Conservation (phyloP, 53 echinoderm and acorn worm species). For the Echinometra lucunter region DNA sequence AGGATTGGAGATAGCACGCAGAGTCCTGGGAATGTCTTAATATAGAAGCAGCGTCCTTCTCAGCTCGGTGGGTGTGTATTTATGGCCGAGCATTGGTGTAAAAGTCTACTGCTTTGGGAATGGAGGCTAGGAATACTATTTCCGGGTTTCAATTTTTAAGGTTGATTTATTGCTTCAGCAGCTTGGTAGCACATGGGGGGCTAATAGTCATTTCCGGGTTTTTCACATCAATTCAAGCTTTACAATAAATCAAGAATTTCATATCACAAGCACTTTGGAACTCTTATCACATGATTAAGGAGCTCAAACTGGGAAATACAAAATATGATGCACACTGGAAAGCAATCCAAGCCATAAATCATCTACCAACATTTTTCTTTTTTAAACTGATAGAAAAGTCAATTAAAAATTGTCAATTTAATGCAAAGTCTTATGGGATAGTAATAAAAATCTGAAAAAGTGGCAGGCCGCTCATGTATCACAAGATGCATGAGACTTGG, state of each 20-base stretch:
- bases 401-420: too few relatives aligned
- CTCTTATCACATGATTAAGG: too few relatives aligned
- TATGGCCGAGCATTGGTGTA: neutral
- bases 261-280: neutral
- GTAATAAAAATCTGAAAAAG: too few relatives aligned
- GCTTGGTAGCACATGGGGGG: neutral
- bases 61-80: neutral
- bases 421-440: too few relatives aligned
- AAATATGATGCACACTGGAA: too few relatives aligned
- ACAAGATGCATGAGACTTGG: neutral
- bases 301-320: too few relatives aligned
- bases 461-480: too few relatives aligned
- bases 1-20: neutral
- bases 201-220: neutral
- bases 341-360: too few relatives aligned
- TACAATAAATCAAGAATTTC: neutral
- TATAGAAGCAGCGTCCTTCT: neutral
- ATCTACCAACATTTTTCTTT: too few relatives aligned
- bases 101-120: neutral
- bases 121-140: neutral
- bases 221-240: neutral
- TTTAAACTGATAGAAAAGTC: too few relatives aligned
- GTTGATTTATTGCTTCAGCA: neutral
- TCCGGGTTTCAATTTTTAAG: conserved; percentile 5
- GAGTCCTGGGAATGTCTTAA: neutral